Percentiles rank a stretch among this genome's conserved stretches.
Conservation (phyloP, 1,140 invertebrate species). For the Drosophila mauritiana region DNA sequence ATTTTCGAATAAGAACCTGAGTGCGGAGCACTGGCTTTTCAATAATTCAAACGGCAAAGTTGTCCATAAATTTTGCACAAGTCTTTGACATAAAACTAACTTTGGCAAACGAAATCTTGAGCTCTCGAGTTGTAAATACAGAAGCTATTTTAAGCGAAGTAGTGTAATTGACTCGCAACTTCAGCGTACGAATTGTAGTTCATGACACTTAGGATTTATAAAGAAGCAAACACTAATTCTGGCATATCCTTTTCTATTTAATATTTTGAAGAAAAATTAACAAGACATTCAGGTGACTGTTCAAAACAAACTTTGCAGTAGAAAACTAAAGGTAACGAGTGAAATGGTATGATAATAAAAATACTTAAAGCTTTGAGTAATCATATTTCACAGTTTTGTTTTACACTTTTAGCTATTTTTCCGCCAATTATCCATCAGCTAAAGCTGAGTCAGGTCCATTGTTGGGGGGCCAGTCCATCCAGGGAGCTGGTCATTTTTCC, state of each 20-base stretch:
- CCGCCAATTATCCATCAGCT: slow-evolving; percentile 7
- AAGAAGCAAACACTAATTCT: not conserved
- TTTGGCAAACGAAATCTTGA: slow-evolving; percentile 22
- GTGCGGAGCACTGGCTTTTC: slow-evolving; percentile 15
- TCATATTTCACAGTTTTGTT: no score
- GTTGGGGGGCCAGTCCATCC: slow-evolving; percentile 30
- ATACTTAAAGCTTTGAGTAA: no score
- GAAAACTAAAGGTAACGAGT: no score
- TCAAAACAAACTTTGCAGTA: not conserved
- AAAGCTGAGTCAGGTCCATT: slow-evolving; percentile 49
- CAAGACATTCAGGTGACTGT: not conserved
- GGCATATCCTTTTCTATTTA: not conserved
- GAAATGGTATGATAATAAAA: no score
- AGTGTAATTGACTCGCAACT: slow-evolving; percentile 1
- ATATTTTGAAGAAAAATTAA: not conserved
- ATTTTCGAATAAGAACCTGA: slow-evolving; percentile 2
- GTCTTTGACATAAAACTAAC: slow-evolving; percentile 42
- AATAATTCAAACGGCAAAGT: slow-evolving; percentile 43
- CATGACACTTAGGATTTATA: not conserved
- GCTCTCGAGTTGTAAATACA: not conserved
- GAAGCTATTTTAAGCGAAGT: not conserved
- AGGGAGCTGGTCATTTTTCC: slow-evolving; percentile 50
- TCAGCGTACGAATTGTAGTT: not conserved
- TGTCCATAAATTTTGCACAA: slow-evolving; percentile 28
- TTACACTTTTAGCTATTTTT: slow-evolving; percentile 21